Evolutionary conservation across 2,888 invertebrate species (phyloP).

Genomic region (Zhengitettix transpicula): DNA sequence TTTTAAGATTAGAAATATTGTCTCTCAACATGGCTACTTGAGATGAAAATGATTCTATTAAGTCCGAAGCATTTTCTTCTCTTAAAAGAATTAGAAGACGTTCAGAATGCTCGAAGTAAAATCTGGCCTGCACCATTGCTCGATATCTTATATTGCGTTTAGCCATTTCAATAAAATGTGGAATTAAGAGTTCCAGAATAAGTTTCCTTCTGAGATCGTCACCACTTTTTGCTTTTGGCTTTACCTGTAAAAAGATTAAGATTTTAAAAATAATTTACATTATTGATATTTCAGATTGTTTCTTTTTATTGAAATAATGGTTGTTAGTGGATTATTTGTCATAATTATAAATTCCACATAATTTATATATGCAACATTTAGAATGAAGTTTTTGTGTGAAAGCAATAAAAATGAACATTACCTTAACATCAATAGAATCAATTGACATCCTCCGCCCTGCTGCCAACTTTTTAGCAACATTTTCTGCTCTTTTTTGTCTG

Average conservation of each 20-base stretch:
- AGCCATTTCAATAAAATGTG: conserved; percentile 55
- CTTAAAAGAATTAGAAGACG: conserved; percentile 43
- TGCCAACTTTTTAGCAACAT: conserved; percentile 1
- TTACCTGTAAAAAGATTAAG: neutral
- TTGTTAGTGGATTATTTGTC: too few relatives aligned
- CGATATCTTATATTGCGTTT: conserved; percentile 43
- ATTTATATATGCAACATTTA: too few relatives aligned
- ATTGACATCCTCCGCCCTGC: conserved; percentile 5
- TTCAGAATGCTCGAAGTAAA: conserved; percentile 54
- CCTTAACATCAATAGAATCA: conserved; percentile 10
- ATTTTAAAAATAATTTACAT: neutral
- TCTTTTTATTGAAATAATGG: too few relatives aligned
- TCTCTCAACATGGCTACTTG: neutral
- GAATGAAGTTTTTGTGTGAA: too few relatives aligned
- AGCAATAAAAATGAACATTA: neutral
- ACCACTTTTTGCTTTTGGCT: neutral
- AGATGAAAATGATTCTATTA: neutral
- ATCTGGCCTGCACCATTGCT: conserved; percentile 40
- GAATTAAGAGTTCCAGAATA: conserved; percentile 51
- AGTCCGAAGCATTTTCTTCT: conserved; percentile 22
- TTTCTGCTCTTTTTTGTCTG: conserved; percentile 8
- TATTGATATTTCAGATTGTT: neutral
- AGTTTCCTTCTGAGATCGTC: conserved; percentile 28
- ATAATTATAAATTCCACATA: too few relatives aligned
- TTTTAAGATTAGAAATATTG: too few relatives aligned